A percentile compares a stretch with the other conserved stretches of the same genome.
Evolutionary conservation across 1,140 invertebrate species (phyloP).

Genomic region (Drosophila burlai): DNA sequence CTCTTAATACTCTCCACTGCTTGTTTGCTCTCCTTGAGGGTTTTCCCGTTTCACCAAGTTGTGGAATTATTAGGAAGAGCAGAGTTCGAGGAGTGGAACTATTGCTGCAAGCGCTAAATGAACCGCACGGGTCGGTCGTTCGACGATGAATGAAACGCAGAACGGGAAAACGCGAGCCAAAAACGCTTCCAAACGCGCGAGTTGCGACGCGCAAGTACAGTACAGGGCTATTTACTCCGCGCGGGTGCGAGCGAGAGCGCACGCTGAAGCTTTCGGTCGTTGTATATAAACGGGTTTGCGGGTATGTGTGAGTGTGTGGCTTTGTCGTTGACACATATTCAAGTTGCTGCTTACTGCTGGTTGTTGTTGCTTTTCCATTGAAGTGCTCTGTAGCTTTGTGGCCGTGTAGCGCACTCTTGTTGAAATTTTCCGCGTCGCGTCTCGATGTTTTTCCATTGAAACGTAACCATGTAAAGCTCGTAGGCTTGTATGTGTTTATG

Average conservation of each 20-base stretch:
- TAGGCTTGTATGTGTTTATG: background rate
- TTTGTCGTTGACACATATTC: conserved; percentile 82
- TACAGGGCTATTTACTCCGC: conserved; percentile 40
- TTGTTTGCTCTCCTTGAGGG: conserved; percentile 58
- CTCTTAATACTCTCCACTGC: conserved; percentile 18
- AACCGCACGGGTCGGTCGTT: conserved; percentile 70
- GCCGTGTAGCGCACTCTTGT: conserved; percentile 56
- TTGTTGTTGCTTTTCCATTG: conserved; percentile 42
- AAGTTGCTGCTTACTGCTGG: conserved; percentile 64
- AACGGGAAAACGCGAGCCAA: conserved; percentile 69
- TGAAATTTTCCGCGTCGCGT: conserved; percentile 72
- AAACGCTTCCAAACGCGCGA: conserved; percentile 47
- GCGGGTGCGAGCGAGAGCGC: conserved; percentile 31
- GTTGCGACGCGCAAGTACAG: conserved; percentile 60
- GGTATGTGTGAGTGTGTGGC: conserved; percentile 42
- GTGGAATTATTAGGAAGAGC: conserved; percentile 23
- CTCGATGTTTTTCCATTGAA: conserved; percentile 69
- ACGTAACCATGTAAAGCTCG: conserved; percentile 58
- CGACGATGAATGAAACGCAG: conserved; percentile 69
- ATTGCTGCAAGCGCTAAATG: conserved; percentile 57
- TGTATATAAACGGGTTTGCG: conserved; percentile 50
- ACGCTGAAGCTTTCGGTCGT: conserved; percentile 58
- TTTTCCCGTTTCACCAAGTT: conserved; percentile 48
- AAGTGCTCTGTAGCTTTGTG: conserved; percentile 60
- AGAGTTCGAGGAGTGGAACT: conserved; percentile 11